These are phyloP conservation scores for Aricia agestis DNA, from an alignment of 1,140 invertebrate genomes.

Conservation along the genomic window DNA sequence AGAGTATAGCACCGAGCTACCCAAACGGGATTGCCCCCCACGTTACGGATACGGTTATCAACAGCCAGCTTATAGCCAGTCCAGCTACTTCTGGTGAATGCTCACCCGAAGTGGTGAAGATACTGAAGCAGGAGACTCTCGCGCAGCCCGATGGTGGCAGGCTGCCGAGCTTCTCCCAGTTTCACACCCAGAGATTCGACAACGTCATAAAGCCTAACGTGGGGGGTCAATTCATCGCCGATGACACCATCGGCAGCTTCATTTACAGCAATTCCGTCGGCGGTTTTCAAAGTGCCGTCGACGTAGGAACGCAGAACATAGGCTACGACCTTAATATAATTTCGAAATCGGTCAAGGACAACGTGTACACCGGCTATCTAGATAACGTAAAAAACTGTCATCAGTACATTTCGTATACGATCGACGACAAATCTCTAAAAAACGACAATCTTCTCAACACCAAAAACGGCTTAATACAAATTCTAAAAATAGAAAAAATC, in stretches of 20 bases:
- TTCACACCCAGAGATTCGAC: constrained; percentile 77
- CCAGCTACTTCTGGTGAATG: constrained; percentile 84
- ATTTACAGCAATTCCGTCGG: constrained; percentile 64
- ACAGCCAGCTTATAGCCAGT: constrained; percentile 79
- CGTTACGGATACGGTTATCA: constrained; percentile 86
- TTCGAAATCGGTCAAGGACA: constrained; percentile 50
- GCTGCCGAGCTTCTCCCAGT: constrained; percentile 80
- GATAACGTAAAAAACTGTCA: constrained; percentile 58
- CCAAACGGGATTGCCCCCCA: constrained; percentile 89
- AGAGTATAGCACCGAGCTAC: constrained; percentile 79
- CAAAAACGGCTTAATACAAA: constrained; percentile 60
- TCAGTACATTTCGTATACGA: constrained; percentile 49
- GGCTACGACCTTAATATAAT: constrained; percentile 59
- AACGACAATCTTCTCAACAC: constrained; percentile 47
- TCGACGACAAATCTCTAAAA: constrained; percentile 65
- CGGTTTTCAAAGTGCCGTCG: constrained; percentile 58
- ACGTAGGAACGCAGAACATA: constrained; percentile 48
- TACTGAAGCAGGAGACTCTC: constrained; percentile 69
- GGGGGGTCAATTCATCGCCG: constrained; percentile 82
- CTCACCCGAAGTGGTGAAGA: constrained; percentile 62
- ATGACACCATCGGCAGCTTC: constrained; percentile 75
- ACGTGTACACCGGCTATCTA: constrained; percentile 43
- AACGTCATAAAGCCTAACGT: constrained; percentile 79
- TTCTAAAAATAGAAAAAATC: constrained; percentile 69
- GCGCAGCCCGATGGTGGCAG: constrained; percentile 73